These are phyloP conservation scores for Lucilia sericata DNA, from an alignment of 1,140 invertebrate species.

Conservation along the genomic window DNA sequence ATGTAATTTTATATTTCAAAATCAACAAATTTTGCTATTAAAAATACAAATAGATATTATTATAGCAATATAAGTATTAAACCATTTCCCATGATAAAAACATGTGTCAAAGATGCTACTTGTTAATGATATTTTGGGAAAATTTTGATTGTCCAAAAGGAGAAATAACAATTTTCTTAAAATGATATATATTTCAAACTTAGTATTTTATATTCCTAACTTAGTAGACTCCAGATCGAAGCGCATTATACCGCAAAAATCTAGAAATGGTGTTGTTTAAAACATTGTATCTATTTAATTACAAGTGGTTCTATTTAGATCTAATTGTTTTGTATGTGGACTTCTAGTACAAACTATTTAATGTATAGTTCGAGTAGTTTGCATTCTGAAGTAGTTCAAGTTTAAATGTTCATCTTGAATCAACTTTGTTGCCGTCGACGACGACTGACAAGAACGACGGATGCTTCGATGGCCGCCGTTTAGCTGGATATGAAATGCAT, in stretches of 20 bases:
- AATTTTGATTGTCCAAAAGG: too few relatives aligned
- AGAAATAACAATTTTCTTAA: too few relatives aligned
- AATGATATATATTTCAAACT: too few relatives aligned
- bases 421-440: neutral
- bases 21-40: neutral
- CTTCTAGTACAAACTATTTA: too few relatives aligned
- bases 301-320: neutral
- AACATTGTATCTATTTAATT: neutral
- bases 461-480: neutral
- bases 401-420: neutral
- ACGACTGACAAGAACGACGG: neutral
- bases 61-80: neutral
- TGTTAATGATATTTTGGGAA: too few relatives aligned
- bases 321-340: neutral
- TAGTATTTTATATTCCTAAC: too few relatives aligned
- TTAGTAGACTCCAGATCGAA: too few relatives aligned
- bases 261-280: neutral
- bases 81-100: neutral
- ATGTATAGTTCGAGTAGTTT: neutral
- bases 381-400: conserved; percentile 17
- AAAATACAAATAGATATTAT: neutral
- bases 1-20: neutral
- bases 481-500: neutral
- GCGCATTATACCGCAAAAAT: too few relatives aligned
- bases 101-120: too few relatives aligned